These are phyloP conservation scores for Rousettus madagascariensis DNA, from an alignment of 2,797 vertebrate genomes.

Conservation along the genomic window DNA sequence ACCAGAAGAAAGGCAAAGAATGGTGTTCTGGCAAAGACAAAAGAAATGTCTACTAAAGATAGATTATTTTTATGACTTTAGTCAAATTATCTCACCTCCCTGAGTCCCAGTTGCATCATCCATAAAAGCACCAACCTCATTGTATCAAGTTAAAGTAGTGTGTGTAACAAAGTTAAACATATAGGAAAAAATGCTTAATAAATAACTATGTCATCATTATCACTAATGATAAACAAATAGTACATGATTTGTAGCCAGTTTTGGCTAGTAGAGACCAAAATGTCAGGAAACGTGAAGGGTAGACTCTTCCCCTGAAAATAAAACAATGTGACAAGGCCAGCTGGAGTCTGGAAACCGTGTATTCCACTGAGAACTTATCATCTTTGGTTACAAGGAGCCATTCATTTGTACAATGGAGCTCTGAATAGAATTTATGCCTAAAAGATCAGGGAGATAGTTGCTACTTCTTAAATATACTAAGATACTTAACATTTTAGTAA, in stretches of 20 bases:
- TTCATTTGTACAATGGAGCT: background rate
- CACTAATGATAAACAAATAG: background rate
- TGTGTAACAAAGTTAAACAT: background rate
- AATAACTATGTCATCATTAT: background rate
- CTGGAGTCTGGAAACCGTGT: rapidly evolving
- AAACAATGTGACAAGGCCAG: background rate
- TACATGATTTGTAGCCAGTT: background rate
- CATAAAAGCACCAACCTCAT: background rate
- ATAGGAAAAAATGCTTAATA: background rate
- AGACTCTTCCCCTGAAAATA: background rate
- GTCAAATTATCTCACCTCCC: background rate
- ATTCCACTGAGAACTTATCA: no score
- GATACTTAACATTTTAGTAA: background rate
- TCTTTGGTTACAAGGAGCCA: background rate
- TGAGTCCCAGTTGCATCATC: background rate
- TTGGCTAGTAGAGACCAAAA: background rate
- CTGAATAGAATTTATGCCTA: background rate
- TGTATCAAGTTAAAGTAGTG: background rate
- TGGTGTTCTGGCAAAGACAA: background rate
- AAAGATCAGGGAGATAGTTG: background rate
- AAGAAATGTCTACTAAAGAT: background rate
- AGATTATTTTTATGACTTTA: background rate
- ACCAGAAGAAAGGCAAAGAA: background rate
- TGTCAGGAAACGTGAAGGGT: background rate
- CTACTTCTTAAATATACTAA: background rate